Base-by-base conservation (phyloP, 2,113 vertebrate genomes). In the Cynocephalus volans region DNA sequence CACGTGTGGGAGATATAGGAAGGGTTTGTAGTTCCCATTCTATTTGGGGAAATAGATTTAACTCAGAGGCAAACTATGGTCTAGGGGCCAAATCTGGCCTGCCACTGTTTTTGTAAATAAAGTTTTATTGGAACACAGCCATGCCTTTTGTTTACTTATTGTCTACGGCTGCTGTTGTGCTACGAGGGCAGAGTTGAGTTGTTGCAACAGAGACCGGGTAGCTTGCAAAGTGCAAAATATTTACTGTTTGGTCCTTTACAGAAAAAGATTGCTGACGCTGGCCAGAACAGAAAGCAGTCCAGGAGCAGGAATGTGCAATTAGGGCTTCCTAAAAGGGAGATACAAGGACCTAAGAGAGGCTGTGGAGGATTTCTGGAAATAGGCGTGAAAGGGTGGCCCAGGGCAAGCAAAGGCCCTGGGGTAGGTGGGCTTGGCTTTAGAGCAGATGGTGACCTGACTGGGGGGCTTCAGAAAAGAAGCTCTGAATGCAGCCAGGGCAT, bases 301-400 rank as follows among this genome's bases (percentile, higher is more conserved):
- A 9, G 67, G 62, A n/a, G 77, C 4, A 0, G 18, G 58, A 14
- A 14, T 18, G 7, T 26, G 24, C 14, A 23, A 3, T 7, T 11
- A 13, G 81, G 52, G 64, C 54, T n/a, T 88, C 31, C 70, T 9
- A 1, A 62, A 62, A 62, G 31, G 10, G 70, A 87, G 67, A 18
- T 2, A 2, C 5, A 7, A 1, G 77, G 36, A 41, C 77, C 73
- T 14, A 23, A 0, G 0, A 9, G 28, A 62, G 31, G 18, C 17
- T 5, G 3, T 3, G 31, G 4, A 48, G 36, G 65, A 12, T 28
- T 58, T 88, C 84, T 62, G 31, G 90, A 73, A 90, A 67, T 14
- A 12, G 50, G 64, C 9, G 45, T 28, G 73, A 41, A 67, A 0
- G 0, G 41, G 48, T 26, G 3, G 69, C 69, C 36, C 24, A 62